phyloP scores from a whole-genome alignment of 2,113 vertebrate genomes.

The Pteropus alecto region DNA sequence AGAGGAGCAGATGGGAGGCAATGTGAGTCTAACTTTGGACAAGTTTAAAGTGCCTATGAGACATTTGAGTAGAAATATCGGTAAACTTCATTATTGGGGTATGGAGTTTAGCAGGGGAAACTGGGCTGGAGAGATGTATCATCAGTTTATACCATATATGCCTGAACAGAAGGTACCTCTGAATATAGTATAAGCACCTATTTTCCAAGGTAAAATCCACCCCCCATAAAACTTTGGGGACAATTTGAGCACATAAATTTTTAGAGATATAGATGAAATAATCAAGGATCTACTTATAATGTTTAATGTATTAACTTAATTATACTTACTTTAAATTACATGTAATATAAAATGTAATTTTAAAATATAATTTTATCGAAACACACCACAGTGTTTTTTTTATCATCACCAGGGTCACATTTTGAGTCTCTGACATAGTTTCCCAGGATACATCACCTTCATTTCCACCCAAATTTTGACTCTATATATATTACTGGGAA shows the following conservation, averaged over 20 bases:
- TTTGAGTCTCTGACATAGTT: constrained; percentile 25
- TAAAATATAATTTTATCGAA: not conserved
- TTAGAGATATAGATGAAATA: not conserved
- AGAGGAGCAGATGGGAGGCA: not conserved
- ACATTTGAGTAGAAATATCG: not conserved
- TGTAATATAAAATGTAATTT: not conserved
- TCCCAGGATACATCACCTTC: not conserved
- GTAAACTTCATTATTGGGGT: not conserved
- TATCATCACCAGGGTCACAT: not conserved
- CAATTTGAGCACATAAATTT: constrained; percentile 8
- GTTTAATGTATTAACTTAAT: not conserved
- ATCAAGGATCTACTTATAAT: not conserved
- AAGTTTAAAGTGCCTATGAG: not conserved
- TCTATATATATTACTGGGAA: not conserved
- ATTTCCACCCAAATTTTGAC: not conserved
- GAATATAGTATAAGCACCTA: not conserved
- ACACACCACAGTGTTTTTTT: not conserved
- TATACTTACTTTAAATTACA: not conserved
- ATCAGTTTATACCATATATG: not conserved
- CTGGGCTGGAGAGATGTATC: not conserved
- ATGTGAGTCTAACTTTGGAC: not conserved
- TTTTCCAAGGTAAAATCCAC: constrained; percentile 22
- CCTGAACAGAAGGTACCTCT: not conserved
- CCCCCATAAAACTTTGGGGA: not conserved
- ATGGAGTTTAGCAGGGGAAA: not conserved